Conservation (phyloP, 2,888 invertebrate species). For the Nomada flava region DNA sequence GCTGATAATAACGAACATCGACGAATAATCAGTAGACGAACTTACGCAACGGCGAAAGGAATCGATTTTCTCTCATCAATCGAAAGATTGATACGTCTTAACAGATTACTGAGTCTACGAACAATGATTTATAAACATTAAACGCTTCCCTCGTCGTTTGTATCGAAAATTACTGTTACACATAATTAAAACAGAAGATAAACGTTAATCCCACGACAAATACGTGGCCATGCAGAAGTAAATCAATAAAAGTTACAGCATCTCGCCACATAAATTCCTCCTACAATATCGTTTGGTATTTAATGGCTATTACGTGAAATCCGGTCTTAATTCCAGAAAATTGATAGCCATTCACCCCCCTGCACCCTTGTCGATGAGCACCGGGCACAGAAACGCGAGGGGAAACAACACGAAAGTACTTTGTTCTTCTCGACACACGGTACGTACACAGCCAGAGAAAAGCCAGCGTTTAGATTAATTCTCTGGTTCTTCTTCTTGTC, state of each 20-base stretch:
- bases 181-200: neutral
- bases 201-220: slow-evolving; percentile 17
- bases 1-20: slow-evolving; percentile 51
- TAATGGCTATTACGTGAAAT: slow-evolving; percentile 72
- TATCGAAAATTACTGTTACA: neutral
- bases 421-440: slow-evolving; percentile 16
- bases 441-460: slow-evolving; percentile 60
- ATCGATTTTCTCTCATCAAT: slow-evolving; percentile 35
- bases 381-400: slow-evolving; percentile 31
- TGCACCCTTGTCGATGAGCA: slow-evolving; percentile 36
- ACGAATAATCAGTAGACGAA: slow-evolving; percentile 54
- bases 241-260: slow-evolving; percentile 22
- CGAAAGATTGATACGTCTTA: too few species aligned
- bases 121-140: neutral
- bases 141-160: neutral
- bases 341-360: slow-evolving; percentile 57
- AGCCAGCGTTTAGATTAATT: slow-evolving; percentile 71
- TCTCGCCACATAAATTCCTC: slow-evolving; percentile 46
- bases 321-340: slow-evolving; percentile 73
- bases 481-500: slow-evolving; percentile 34
- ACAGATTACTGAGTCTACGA: too few species aligned
- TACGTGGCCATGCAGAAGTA: slow-evolving; percentile 15
- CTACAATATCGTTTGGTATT: slow-evolving; percentile 46
- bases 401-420: slow-evolving; percentile 18
- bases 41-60: slow-evolving; percentile 18